Conservation (phyloP, 1,140 invertebrate genomes). For the Oedothorax gibbosus region DNA sequence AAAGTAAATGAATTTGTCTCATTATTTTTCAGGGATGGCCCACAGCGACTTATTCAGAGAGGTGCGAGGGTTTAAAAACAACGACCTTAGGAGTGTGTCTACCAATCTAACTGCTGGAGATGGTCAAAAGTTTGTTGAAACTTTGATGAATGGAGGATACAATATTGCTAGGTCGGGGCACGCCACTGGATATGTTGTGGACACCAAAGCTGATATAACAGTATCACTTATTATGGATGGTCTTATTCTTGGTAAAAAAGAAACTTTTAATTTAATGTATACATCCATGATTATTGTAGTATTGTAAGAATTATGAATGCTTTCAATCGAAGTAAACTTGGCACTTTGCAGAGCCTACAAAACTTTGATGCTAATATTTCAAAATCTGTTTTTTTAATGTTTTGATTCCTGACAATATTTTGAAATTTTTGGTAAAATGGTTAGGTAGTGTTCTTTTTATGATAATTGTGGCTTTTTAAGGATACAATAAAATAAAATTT, state of each 20-base stretch:
- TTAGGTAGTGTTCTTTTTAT: too few relatives aligned
- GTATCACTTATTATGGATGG: constrained; percentile 35
- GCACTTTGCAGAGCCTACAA: too few relatives aligned
- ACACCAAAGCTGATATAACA: constrained; percentile 41
- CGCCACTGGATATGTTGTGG: constrained; percentile 31
- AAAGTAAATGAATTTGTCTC: background rate
- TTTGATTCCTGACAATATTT: too few relatives aligned
- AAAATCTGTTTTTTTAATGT: too few relatives aligned
- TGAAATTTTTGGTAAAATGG: too few relatives aligned
- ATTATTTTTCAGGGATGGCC: constrained; percentile 8
- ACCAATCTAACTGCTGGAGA: constrained; percentile 35
- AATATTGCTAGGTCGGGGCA: background rate
- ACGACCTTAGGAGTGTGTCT: constrained; percentile 28
- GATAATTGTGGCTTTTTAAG: too few relatives aligned
- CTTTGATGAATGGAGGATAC: constrained; percentile 11
- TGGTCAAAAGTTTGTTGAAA: constrained; percentile 39
- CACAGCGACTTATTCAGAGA: constrained; percentile 17
- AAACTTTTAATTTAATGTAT: background rate
- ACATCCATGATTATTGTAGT: too few relatives aligned
- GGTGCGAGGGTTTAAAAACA: constrained; percentile 19
- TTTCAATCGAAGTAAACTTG: too few relatives aligned
- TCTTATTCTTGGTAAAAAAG: constrained; percentile 43
- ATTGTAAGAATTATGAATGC: too few relatives aligned
- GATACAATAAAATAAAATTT: too few relatives aligned
- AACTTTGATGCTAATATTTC: too few relatives aligned